phyloP scores from a whole-genome alignment of 1,140 invertebrate species.

The honey bee (Apis mellifera) region DNA sequence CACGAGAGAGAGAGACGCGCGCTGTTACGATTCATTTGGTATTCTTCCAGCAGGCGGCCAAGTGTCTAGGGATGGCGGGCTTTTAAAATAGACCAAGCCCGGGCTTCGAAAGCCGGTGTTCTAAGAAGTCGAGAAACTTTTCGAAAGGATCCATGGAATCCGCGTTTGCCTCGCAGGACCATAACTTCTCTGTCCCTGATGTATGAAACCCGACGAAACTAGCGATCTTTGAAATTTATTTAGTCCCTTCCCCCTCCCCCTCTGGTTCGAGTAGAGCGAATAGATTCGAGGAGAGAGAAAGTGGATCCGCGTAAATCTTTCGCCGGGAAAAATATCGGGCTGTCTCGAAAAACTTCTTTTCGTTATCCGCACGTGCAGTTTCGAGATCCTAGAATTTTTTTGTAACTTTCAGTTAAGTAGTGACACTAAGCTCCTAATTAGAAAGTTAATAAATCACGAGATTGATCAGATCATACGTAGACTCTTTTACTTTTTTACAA shows the following conservation, averaged over 20 bases:
- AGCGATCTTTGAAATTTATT: constrained; percentile 3
- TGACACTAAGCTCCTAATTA: no score
- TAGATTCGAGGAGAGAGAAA: not conserved
- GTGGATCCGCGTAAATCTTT: not conserved
- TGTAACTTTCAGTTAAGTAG: no score
- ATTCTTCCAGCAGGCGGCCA: constrained; percentile 12
- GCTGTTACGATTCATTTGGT: not conserved
- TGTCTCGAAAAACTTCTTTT: no score
- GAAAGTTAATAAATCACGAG: no score
- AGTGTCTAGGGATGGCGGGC: not conserved
- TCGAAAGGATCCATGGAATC: not conserved
- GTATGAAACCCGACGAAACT: not conserved
- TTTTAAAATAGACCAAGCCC: constrained; percentile 9
- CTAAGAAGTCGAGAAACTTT: constrained; percentile 19
- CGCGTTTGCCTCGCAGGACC: not conserved
- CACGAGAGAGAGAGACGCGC: constrained; percentile 2
- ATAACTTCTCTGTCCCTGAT: not conserved
- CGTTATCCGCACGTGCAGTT: no score
- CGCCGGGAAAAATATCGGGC: not conserved
- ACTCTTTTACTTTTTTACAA: no score
- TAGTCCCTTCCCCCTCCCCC: no score
- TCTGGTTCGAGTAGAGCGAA: not conserved
- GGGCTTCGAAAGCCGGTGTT: not conserved
- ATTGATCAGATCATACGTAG: no score
- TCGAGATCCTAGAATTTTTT: no score